Evolutionary conservation across 2,888 invertebrate species (phyloP), one percentile per base, ranked within the genome.

Genomic region (Eucriotettix oculatus): DNA sequence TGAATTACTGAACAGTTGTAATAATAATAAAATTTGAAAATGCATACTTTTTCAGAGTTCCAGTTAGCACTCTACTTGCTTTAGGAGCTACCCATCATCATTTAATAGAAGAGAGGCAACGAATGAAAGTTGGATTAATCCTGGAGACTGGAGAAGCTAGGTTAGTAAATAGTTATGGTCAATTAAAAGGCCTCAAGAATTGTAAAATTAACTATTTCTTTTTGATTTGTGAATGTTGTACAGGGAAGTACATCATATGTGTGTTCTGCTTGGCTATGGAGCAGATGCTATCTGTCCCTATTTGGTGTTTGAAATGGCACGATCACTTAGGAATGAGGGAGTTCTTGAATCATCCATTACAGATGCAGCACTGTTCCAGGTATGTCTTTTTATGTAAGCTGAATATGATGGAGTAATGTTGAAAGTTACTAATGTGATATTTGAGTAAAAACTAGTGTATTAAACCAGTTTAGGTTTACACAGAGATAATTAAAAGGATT

Each of bases 281-380:
- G 97, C 96, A 2, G 98, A 99, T 76, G 98, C 92, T 0, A 90
- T 99, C 67, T 98, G 98, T 68, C 98, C 99, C 0, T 98, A 97
- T 75, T 75, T 98, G 63, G 95, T 96, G 3, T 90, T 95, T 73
- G 98, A 99, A 75, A 82, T 96, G 67, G 90, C 97, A 29, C 83
- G 85, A 66, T 83, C 89, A 44, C 79, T 99, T 11, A 81, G 96
- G 42, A 84, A 86, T 67, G 91, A 96, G 74, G 88, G 88, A 53
- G 83, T 96, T 10, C 75, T 99, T 42, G 90, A 90, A 67, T 78
- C 82, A 0, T 76, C 79, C 7, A 76, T 90, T 3, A 83, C 85
- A 0, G 93, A 97, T 71, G 83, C 86, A 10, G 81, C 84, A 60
- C 86, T 97, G 65, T 95, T 86, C 73, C 75, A 79, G 62, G 88